phyloP scores from a whole-genome alignment of 2,888 invertebrate species.

The Pomacea canaliculata region DNA sequence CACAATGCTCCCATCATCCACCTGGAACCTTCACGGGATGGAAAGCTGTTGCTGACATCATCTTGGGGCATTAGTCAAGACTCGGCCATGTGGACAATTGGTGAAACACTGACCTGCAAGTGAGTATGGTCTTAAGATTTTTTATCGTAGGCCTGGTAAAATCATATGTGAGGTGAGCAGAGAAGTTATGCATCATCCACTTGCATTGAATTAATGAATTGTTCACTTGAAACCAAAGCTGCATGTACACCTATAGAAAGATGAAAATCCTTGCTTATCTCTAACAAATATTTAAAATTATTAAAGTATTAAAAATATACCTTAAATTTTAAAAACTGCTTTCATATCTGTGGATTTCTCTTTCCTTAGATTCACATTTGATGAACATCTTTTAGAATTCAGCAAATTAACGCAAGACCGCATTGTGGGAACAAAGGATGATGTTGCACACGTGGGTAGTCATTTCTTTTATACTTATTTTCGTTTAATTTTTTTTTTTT shows the following conservation, averaged over 20 bases:
- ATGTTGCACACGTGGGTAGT: conserved; percentile 79
- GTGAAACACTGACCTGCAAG: conserved; percentile 75
- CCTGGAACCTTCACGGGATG: conserved; percentile 69
- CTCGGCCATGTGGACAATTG: conserved; percentile 80
- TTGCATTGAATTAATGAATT: no score
- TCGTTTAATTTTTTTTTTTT: neutral
- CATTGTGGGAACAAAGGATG: conserved; percentile 89
- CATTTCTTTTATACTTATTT: neutral
- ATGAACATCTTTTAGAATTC: conserved; percentile 93
- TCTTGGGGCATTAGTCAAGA: conserved; percentile 85
- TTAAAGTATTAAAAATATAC: no score
- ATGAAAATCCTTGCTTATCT: no score
- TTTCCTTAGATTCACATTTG: conserved; percentile 77
- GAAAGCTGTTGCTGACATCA: conserved; percentile 82
- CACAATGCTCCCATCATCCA: conserved; percentile 90
- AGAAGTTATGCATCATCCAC: no score
- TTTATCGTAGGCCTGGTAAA: neutral
- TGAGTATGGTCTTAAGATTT: conserved; percentile 69
- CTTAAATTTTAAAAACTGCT: no score
- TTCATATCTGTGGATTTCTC: neutral
- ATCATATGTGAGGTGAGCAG: no score
- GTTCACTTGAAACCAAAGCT: no score
- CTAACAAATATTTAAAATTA: no score
- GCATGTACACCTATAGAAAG: no score
- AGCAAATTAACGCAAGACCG: conserved; percentile 84